Evolutionary conservation across 2,888 invertebrate genomes (phyloP), one percentile per base, ranked within the genome.

Genomic region (Lepidochitona cinerea): DNA sequence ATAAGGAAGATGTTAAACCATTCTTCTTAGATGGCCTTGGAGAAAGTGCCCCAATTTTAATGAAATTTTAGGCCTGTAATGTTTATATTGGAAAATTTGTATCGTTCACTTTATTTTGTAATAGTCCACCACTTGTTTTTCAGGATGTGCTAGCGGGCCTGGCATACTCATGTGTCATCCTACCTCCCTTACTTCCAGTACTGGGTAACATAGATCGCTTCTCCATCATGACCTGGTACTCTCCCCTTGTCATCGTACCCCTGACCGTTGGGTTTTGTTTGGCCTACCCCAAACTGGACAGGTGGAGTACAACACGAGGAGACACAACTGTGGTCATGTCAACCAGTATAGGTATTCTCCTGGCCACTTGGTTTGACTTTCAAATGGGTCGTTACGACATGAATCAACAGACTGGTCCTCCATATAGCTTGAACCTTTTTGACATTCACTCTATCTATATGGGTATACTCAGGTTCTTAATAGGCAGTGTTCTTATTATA

Each of bases 251-350:
- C 64, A 91, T 96, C 9, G 77, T 84, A 14, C 71, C 95, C 9
- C 89, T 93, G 0, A 88, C 93, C 49, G 94, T 95, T 68, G 90
- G 93, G 36, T 93, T 94, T 84, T 94, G 96, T 77, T 92, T 95
- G 54, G 94, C 94, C 88, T 95, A 96, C 90, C 97, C 97, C 0
- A 93, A 94, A 79, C 94, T 95, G 69, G 94, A 95, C 81, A 94
- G 94, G 85, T 97, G 97, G 96, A 97, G 96, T 70, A 96, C 97
- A 7, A 96, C 97, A 1, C 87, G 97, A 87, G 96, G 96, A 33
- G 97, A 97, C 91, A 97, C 97, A 0, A 94, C 96, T 0, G 95
- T 96, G 93, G 95, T 97, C 81, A 93, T 97, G 79, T 95, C 80
- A 7, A 85, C 87, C 32, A 85, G 81, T 32, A 81, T 84, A 0